A percentile compares a stretch with the other conserved stretches of the same genome.
phyloP scores from a whole-genome alignment of 2,797 vertebrate genomes.

The Tangara arthus region DNA sequence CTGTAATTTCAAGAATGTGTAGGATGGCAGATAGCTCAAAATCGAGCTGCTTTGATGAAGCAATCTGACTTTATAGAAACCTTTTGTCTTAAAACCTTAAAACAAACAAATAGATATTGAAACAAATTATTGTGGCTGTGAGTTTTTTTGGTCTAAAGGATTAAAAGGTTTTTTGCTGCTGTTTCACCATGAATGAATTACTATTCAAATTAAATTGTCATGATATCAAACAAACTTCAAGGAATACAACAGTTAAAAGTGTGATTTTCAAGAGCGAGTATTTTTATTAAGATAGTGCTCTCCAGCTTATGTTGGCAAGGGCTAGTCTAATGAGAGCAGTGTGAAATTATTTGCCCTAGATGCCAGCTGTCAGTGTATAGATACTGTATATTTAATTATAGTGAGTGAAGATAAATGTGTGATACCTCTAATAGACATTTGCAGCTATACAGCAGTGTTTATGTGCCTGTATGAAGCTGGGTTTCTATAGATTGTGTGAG shows the following conservation, averaged over 20 bases:
- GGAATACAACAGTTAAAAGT: neutral
- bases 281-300: neutral
- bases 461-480: neutral
- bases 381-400: neutral
- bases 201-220: slow-evolving; percentile 6
- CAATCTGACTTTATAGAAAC: neutral
- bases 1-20: slow-evolving; percentile 37
- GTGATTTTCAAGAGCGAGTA: neutral
- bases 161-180: neutral
- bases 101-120: neutral
- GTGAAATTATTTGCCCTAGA: neutral
- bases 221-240: neutral
- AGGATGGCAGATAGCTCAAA: neutral
- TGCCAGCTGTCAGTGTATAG: neutral
- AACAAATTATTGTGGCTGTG: neutral
- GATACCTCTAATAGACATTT: neutral
- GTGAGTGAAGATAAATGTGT: neutral
- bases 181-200: neutral
- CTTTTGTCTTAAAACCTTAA: neutral
- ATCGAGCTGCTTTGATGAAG: neutral
- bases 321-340: neutral
- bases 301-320: neutral
- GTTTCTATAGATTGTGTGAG: neutral
- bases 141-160: neutral
- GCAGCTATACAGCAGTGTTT: rapidly evolving